Evolutionary conservation across 1,140 invertebrate genomes (phyloP).

Genomic region (Phymorhynchus buccinoides): DNA sequence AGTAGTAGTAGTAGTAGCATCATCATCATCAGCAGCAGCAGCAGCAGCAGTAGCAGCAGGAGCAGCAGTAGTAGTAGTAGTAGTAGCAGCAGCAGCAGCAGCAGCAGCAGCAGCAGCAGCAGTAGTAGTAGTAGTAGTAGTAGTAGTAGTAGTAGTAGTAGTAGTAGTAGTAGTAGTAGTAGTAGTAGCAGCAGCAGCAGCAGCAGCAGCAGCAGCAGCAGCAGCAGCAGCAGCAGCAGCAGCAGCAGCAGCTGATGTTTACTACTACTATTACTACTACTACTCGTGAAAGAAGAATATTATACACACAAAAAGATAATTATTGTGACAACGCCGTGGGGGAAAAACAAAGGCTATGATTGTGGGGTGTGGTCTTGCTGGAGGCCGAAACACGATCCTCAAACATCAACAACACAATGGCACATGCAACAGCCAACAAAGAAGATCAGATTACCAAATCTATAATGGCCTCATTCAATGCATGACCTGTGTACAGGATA

Average conservation of each 20-base stretch:
- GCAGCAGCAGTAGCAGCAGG: too few relatives aligned
- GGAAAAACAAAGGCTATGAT: not conserved
- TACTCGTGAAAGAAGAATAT: not conserved
- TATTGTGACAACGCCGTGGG: not conserved
- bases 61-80: slow-evolving; percentile 9
- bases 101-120: not conserved
- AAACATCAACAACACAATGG: too few relatives aligned
- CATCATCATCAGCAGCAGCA: too few relatives aligned
- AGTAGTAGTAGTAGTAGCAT: too few relatives aligned
- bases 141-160: slow-evolving; percentile 17
- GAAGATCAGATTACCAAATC: too few relatives aligned
- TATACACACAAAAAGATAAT: not conserved
- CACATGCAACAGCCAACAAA: too few relatives aligned
- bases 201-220: not conserved
- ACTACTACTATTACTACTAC: too few relatives aligned
- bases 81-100: not conserved
- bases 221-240: not conserved
- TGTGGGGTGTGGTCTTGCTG: not conserved
- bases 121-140: slow-evolving; percentile 16
- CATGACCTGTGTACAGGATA: too few relatives aligned
- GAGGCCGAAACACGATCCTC: too few relatives aligned
- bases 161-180: slow-evolving; percentile 16
- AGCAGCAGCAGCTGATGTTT: too few relatives aligned
- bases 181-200: slow-evolving; percentile 1
- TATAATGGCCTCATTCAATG: too few relatives aligned